phyloP scores from a whole-genome alignment of 2,797 vertebrate species.

The Otus scops region DNA sequence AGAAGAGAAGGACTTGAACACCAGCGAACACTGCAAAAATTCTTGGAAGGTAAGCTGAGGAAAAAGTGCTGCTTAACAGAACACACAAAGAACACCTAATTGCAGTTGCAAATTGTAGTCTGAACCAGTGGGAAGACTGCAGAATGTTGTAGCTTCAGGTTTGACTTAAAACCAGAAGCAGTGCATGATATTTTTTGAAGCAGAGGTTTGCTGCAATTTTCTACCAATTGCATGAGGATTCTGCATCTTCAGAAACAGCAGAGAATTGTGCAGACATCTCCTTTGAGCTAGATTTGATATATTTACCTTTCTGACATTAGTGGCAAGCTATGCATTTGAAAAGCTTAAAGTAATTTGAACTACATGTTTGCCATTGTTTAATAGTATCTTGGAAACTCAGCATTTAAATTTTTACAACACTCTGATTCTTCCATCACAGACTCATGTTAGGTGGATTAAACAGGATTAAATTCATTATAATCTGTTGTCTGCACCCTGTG shows the following conservation, averaged over 20 bases:
- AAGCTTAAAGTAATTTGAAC: background rate
- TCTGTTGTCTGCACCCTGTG: background rate
- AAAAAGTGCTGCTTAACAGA: background rate
- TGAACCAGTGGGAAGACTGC: background rate
- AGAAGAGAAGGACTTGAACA: conserved; percentile 39
- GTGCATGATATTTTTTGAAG: background rate
- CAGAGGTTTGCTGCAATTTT: background rate
- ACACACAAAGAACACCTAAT: background rate
- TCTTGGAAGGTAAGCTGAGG: conserved; percentile 59
- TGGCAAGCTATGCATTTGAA: background rate
- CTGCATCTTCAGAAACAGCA: background rate
- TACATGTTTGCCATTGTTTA: background rate
- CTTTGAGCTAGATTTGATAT: background rate
- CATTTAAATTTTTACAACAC: background rate
- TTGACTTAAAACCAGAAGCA: background rate
- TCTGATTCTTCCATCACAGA: background rate
- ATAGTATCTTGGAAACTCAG: background rate
- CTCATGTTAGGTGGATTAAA: background rate
- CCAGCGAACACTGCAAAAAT: conserved; percentile 17
- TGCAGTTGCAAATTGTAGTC: background rate
- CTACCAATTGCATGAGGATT: background rate
- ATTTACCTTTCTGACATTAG: background rate
- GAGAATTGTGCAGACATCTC: background rate
- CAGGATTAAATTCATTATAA: background rate
- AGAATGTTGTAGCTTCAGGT: background rate